Evolutionary conservation across 2,888 invertebrate species (phyloP), one percentile per base, ranked within the genome.

Genomic region (Patella ulyssiponensis): DNA sequence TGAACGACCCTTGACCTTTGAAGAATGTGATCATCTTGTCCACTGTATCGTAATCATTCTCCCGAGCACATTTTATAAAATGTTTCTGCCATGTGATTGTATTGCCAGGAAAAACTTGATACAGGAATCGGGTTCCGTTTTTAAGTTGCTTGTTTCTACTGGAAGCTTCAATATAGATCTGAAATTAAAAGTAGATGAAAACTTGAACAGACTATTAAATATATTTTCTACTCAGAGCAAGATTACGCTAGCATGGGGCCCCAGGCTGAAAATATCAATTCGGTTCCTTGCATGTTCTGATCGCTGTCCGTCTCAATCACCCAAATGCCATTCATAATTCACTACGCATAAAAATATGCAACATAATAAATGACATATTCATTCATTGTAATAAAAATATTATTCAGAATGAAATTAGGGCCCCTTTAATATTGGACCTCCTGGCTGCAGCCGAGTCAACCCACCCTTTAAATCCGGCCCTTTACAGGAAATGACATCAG

Each of bases 71-170:
- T 77, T 86, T 87, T 58, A 90, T 83, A 74, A 90, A 87, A 71
- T 87, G 80, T 52, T 86, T 82, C 78, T 91, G 90, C 91, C 91
- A 91, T 20, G 87, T 85, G 51, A 81, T 74, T 0, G 87, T 88
- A 81, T 85, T 88, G 15, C 89, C 89, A n/a, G 91, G 91, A 78
- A 91, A 91, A 17, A 91, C 88, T 81, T 91, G 91, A 82, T 91
- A 91, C 79, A 91, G 82, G 84, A 91, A 90, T 73, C 79, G 79
- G 2, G 86, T 82, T 17, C 90, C 90, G 12, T 85, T 82, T 76
- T 87, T 87, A 76, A 91, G 79, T 70, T 84, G 84, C 78, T 90
- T 90, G 85, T 91, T 91, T 74, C 89, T 77, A 72, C 90, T 89
- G 12, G 83, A 85, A 3, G 89, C 86, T 79, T 91, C 90, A 77